Evolutionary conservation across 2,113 vertebrate genomes (phyloP), one percentile per base, ranked within the genome.

Genomic region (Paraplagusia blochii): DNA sequence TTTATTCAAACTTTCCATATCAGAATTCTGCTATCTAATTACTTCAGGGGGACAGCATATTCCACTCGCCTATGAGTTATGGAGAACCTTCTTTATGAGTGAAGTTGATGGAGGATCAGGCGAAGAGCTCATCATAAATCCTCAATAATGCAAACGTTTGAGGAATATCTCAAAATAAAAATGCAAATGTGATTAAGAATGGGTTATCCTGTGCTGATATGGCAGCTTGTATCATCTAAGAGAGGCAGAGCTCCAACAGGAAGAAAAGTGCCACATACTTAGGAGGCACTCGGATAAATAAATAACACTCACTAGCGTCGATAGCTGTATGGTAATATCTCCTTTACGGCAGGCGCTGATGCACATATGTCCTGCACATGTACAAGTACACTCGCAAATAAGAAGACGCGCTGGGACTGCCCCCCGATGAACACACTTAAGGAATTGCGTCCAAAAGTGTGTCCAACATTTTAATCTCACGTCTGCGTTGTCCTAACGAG

Each of bases 121-220:
- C 76, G 78, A 86, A 74, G 84, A 83, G 84, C 86, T 82, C 76
- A 77, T 87, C 88, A 90, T 92, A 92, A 92, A 92, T 92, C 90
- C 90, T 89, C 85, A 89, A 88, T 91, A 92, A 92, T 89, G 89
- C 90, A 90, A 91, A 90, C 88, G 88, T 90, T 88, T 90, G 89
- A 87, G 84, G 87, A 90, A 90, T 90, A 86, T 89, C 88, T 88
- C 82, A 86, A 89, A 89, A 90, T 90, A 90, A 90, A 90, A 90
- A 91, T 90, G 90, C 88, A 88, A 91, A 92, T 91, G 89, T 90
- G 87, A 89, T 90, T 91, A 90, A 90, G 89, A 85, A 80, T 80
- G 78, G 83, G 90, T 91, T 90, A 88, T 87, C 87, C 88, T 81
- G 82, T 90, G 85, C 89, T 90, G 90, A 90, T 90, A 89, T 87